Evolutionary conservation across 2,888 invertebrate genomes (phyloP).

Genomic region (Xestobium rufovillosum): DNA sequence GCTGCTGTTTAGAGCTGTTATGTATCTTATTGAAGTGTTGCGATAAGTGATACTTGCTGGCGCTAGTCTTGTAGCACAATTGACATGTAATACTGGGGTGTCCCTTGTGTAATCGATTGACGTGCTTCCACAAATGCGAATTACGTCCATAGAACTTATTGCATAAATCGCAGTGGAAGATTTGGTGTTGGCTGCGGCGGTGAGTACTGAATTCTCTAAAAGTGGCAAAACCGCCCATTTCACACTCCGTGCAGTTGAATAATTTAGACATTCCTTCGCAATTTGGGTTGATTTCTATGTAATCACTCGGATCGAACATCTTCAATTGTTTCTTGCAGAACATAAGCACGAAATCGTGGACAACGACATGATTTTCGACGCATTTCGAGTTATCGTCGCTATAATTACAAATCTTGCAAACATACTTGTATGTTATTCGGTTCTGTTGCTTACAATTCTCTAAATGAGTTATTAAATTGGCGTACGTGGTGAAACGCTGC

Average conservation of each 20-base stretch:
- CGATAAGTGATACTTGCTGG: slow-evolving; percentile 50
- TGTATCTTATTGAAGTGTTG: slow-evolving; percentile 52
- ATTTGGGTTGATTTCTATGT: slow-evolving; percentile 41
- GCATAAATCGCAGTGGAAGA: slow-evolving; percentile 54
- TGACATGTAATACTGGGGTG: slow-evolving; percentile 54
- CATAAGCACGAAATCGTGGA: slow-evolving; percentile 47
- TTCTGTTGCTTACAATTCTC: slow-evolving; percentile 44
- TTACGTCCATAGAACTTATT: slow-evolving; percentile 54
- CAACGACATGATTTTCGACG: slow-evolving; percentile 46
- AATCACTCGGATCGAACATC: slow-evolving; percentile 45
- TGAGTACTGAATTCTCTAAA: slow-evolving; percentile 49
- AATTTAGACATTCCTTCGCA: slow-evolving; percentile 24
- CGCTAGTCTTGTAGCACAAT: slow-evolving; percentile 51
- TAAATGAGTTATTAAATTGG: slow-evolving; percentile 46
- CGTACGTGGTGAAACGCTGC: slow-evolving; percentile 45
- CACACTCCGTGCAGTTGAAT: slow-evolving; percentile 33
- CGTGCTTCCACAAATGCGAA: slow-evolving; percentile 56
- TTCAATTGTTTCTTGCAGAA: slow-evolving; percentile 36
- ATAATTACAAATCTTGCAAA: slow-evolving; percentile 48
- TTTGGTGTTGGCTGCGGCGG: slow-evolving; percentile 45
- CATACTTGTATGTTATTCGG: slow-evolving; percentile 39
- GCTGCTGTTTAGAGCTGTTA: slow-evolving; percentile 22
- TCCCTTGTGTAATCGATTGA: slow-evolving; percentile 50
- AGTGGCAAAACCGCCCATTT: slow-evolving; percentile 37
- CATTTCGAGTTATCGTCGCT: slow-evolving; percentile 51